Base-by-base conservation (phyloP, 2,888 invertebrate genomes). In the Thalpophila matura region DNA sequence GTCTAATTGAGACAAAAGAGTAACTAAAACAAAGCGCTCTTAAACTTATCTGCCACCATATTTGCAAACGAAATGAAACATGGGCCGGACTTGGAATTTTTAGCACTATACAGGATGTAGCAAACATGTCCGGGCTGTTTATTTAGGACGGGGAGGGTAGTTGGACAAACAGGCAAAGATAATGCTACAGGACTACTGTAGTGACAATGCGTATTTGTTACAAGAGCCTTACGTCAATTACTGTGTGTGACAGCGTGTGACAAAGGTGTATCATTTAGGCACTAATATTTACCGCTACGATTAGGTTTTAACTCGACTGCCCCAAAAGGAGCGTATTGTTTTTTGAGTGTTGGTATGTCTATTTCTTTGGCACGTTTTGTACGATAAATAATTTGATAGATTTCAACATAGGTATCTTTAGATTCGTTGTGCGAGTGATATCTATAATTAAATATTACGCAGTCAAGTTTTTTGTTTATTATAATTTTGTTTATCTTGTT, bases 81-180 rank as follows among this genome's bases (percentile, higher is more conserved):
- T 50, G 61, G 45, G 18, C 20, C 16, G 12, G n/a, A 75, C 66
- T 66, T 62, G 56, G 60, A 78, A 80, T 79, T 83, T 84, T 83
- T 74, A 58, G 73, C 43, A 50, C 53, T 40, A 63, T 60, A 70
- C 64, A 60, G 66, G 61, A 31, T 45, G 51, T 62, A 50, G 80
- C 79, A 84, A 85, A 86, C 81, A 84, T 81, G 80, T 82, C 77
- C 66, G 60, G 70, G 67, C 40, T 86, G 82, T 89, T 89, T 87
- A 77, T 66, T 85, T 87, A 88, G 89, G 89, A 84, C 67, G 43
- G 70, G 56, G 65, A 56, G 69, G 51, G 51, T 67, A 57, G 70
- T 76, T 65, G 31, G 66, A 10, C 77, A 86, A 86, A 84, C 65
- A 70, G 38, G 33, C 18, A 4, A 20, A 35, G 29, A 20, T 69